Percentiles rank a stretch among this genome's conserved stretches.
These are phyloP conservation scores for Manduca sexta DNA, from an alignment of 1,140 invertebrate genomes.

Conservation along the genomic window DNA sequence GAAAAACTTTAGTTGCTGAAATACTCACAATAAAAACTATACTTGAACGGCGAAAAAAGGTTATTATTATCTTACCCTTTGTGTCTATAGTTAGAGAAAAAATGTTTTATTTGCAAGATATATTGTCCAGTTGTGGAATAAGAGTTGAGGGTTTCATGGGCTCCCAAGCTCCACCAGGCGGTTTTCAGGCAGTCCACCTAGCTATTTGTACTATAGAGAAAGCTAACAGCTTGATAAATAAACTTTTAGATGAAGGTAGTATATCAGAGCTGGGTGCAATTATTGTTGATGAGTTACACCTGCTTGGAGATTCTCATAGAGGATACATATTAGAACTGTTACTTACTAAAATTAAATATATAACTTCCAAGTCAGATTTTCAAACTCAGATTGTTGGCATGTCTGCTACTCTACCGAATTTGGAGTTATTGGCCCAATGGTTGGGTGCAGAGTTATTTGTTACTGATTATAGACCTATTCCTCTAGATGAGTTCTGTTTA, in stretches of 20 bases:
- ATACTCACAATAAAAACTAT: conserved; percentile 93
- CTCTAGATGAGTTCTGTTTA: conserved; percentile 87
- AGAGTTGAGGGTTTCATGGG: conserved; percentile 97
- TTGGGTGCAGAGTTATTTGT: conserved; percentile 89
- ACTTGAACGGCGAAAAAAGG: conserved; percentile 91
- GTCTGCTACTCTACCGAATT: conserved; percentile 97
- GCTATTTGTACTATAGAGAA: conserved; percentile 99
- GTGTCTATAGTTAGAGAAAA: conserved; percentile 97
- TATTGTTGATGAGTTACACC: conserved; percentile 96
- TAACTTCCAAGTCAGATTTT: conserved; percentile 76
- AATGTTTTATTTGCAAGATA: conserved; percentile 90
- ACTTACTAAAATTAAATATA: conserved; percentile 93
- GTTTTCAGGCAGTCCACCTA: conserved; percentile 88
- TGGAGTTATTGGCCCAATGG: conserved; percentile 89
- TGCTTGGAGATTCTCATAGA: conserved; percentile 91
- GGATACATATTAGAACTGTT: conserved; percentile 97
- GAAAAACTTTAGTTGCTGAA: conserved; percentile 97
- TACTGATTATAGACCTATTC: conserved; percentile 93
- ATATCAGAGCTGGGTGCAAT: conserved; percentile 86
- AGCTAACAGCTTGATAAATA: conserved; percentile 95
- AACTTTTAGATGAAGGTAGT: conserved; percentile 82
- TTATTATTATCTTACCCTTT: conserved; percentile 95
- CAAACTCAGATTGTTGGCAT: conserved; percentile 95
- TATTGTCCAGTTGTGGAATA: conserved; percentile 87
- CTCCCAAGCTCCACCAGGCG: conserved; percentile 87